Evolutionary conservation across 2,797 vertebrate species (phyloP), one percentile per base, ranked within the genome.

Genomic region (Chelmon rostratus): DNA sequence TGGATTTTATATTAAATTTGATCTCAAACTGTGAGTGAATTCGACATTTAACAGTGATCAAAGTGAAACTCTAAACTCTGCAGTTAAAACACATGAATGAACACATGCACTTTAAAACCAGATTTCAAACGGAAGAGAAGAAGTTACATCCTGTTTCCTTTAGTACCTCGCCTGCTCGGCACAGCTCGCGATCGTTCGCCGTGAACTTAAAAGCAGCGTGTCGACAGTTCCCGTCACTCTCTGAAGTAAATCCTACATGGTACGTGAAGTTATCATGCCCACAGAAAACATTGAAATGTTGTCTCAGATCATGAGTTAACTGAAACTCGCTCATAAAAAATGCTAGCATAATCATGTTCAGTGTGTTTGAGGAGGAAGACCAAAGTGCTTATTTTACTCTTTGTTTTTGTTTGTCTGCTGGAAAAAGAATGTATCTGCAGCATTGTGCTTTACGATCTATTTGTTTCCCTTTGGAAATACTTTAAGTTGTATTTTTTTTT

Each of bases 71-170:
- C 91, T 93, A 91, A 90, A 91, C 67, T 59, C 88, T 92, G 91
- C 90, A 82, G 87, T 90, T 93, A 93, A 91, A 94, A 94, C 92
- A 42, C 23, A 11, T 47, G 62, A 88, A 66, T 61, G 78, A 92
- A 88, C 73, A 95, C 91, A 94, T 96, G 97, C 97, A 98, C 97
- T 97, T 98, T 97, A 97, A 93, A 94, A 68, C 75, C 50, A 35
- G 62, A 38, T 62, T 56, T 44, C 46, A 35, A 77, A 78, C 57
- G 64, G 58, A 79, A 76, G 63, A 81, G 50, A 80, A 89, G 16
- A 50, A 3, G 86, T 93, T 78, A 80, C 85, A 69, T 73, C 66
- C 65, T 63, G 46, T 92, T 83, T 89, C 86, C 75, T 88, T 86
- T 92, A 89, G 93, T 89, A 93, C 91, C 94, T 93, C 80, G 91